These are phyloP conservation scores for Taenioides sp. DNA, from an alignment of 2,797 vertebrate species.

Conservation along the genomic window DNA sequence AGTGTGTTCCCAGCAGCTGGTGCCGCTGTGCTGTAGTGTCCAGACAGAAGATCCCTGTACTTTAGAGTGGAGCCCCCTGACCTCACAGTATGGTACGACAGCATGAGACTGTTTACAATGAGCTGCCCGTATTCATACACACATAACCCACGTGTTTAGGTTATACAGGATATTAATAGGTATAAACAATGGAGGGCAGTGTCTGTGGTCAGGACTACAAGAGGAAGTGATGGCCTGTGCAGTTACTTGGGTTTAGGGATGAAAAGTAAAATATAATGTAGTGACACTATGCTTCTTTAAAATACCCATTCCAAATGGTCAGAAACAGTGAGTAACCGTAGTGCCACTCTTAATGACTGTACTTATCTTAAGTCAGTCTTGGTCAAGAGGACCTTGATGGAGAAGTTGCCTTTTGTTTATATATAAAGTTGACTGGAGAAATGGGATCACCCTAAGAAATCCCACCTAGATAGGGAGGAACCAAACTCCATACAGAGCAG, in stretches of 20 bases:
- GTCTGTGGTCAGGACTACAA: background rate
- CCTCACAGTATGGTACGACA: constrained; percentile 51
- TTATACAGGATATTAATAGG: background rate
- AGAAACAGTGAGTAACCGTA: background rate
- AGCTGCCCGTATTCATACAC: background rate
- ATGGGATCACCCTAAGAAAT: no score
- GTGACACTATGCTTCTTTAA: background rate
- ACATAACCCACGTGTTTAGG: background rate
- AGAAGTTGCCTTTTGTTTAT: no score
- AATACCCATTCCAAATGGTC: background rate
- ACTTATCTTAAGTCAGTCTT: no score
- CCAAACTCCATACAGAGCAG: background rate
- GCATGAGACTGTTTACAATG: background rate
- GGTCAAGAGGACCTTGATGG: no score
- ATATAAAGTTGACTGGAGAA: no score
- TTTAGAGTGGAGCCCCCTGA: constrained; percentile 43
- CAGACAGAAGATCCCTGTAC: constrained; percentile 28
- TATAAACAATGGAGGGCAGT: background rate
- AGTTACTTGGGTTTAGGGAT: background rate
- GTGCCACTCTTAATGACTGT: no score
- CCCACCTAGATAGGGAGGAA: no score
- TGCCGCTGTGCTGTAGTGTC: constrained; percentile 58
- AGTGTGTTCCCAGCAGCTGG: constrained; percentile 55
- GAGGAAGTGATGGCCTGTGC: background rate
- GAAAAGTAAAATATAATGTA: background rate